These are phyloP conservation scores for Megalonaias nervosa DNA, from an alignment of 1,140 invertebrate species.

Conservation along the genomic window DNA sequence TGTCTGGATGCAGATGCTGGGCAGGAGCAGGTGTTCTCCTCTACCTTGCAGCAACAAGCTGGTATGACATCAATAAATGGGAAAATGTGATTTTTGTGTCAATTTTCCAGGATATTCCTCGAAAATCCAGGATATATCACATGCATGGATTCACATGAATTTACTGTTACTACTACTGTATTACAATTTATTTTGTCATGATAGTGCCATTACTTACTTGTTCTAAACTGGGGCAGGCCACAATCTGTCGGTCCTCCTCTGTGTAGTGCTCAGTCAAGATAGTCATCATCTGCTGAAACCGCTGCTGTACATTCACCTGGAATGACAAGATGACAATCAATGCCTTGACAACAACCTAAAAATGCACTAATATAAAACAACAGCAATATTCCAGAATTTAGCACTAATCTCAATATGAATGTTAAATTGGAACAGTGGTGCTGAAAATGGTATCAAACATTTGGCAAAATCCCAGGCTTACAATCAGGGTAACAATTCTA, in stretches of 20 bases:
- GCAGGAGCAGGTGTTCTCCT: too few relatives aligned
- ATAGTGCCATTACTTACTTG: slow-evolving; percentile 78
- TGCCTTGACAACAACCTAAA: background rate
- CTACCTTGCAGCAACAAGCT: too few relatives aligned
- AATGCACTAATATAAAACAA: background rate
- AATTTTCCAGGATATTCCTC: too few relatives aligned
- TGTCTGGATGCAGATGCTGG: too few relatives aligned
- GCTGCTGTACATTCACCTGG: slow-evolving; percentile 90
- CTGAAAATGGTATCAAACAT: background rate
- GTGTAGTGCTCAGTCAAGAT: slow-evolving; percentile 82
- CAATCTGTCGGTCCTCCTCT: slow-evolving; percentile 85
- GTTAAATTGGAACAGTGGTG: background rate
- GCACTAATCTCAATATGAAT: too few relatives aligned
- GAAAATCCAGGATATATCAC: too few relatives aligned
- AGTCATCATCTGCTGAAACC: slow-evolving; percentile 88
- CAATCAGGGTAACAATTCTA: background rate
- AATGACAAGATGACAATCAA: slow-evolving; percentile 44
- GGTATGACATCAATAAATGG: too few relatives aligned
- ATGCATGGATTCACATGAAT: too few relatives aligned
- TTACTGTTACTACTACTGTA: too few relatives aligned
- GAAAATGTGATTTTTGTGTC: too few relatives aligned
- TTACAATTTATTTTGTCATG: too few relatives aligned
- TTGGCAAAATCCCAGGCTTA: background rate
- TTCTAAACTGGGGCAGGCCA: slow-evolving; percentile 91
- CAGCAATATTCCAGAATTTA: too few relatives aligned